Evolutionary conservation across 2,888 invertebrate species (phyloP), one percentile per base, ranked within the genome.

Genomic region (Caenorhabditis uteleia): DNA sequence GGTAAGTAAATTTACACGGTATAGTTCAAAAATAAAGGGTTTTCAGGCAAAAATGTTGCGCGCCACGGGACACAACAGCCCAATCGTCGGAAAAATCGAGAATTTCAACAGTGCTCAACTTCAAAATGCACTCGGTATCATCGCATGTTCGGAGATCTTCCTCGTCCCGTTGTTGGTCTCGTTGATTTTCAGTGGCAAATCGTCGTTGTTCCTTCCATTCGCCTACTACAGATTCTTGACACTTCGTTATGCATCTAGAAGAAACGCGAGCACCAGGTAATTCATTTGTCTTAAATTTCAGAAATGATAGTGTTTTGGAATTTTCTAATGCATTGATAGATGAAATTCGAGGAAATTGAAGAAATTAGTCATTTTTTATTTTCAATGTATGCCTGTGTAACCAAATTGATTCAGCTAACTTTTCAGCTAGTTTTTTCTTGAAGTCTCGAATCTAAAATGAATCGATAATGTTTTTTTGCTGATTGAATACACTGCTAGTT

Each of bases 191-290:
- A 95, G 95, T 85, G 95, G 95, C 26, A 89, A 90, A 85, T 91
- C 91, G 82, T 91, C 91, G 26, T 86, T 97, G 58, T 87, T 97
- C 82, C 91, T 94, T 14, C 95, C 95, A 40, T 91, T 98, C 86
- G 89, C 95, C 81, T 98, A 97, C 88, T 97, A 95, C 86, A 92
- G 95, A 84, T 98, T 98, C 86, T 87, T 98, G 80, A 89, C 90
- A 62, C 88, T 93, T 84, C 90, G 98, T 65, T 94, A 97, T 86
- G 87, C 91, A 64, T 97, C 97, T 6, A 89, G 93, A 57, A 89
- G 98, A 78, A 98, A 98, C 88, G 95, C 95, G 0, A 93, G 92
- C 87, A 93, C 93, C 51, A 89, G 93, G 83, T 93, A 90, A 84
- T 68, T 62, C 7, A 1, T 29, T 46, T n/a, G 18, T 8, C 10